Evolutionary conservation across 2,797 vertebrate species (phyloP), one percentile per base, ranked within the genome.

Genomic region (Gymnodraco acuticeps): DNA sequence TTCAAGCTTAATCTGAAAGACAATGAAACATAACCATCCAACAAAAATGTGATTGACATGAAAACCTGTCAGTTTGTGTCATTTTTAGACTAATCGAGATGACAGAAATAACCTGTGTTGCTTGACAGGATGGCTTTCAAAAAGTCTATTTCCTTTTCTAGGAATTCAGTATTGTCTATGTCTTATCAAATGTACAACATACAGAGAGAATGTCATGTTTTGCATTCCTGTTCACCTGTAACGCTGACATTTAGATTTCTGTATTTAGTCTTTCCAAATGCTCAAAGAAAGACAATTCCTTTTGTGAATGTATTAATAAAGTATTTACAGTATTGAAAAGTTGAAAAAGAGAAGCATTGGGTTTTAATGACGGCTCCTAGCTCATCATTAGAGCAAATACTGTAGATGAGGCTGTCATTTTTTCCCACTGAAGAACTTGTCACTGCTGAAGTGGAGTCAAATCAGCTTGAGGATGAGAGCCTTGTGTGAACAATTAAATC

Each of bases 401-500:
- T 27, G 33, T 38, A 27, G 27, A 75, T 67, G 46, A 73, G 45
- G 23, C 55, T 74, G 61, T 77, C 51, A 51, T 64, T 10, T 47
- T 74, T 73, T 82, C 70, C n/a, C 15, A 58, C n/a, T 47, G 7
- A 74, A 61, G 13, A 77, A 74, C 70, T 43, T 78, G 59, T 79
- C 45, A 38, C 52, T 55, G 59, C 73, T 65, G 51, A 77, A 73
- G 61, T 80, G 63, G 64, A 74, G 66, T 82, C 71, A 78, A 69
- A 85, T 88, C 69, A 80, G 64, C 70, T 74, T 86, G 59, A 75
- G 79, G 75, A 75, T 77, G 70, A 72, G 47, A 75, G 75, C 7
- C 2, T 80, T 82, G 54, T 74, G 76, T 73, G 76, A 87, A 80
- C 80, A 86, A 88, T 82, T 78, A 83, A 81, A 84, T 81, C 38